Percentiles rank a stretch among this genome's conserved stretches.
Evolutionary conservation across 2,888 invertebrate genomes (phyloP).

Genomic region (Pristionchus maxplancki): DNA sequence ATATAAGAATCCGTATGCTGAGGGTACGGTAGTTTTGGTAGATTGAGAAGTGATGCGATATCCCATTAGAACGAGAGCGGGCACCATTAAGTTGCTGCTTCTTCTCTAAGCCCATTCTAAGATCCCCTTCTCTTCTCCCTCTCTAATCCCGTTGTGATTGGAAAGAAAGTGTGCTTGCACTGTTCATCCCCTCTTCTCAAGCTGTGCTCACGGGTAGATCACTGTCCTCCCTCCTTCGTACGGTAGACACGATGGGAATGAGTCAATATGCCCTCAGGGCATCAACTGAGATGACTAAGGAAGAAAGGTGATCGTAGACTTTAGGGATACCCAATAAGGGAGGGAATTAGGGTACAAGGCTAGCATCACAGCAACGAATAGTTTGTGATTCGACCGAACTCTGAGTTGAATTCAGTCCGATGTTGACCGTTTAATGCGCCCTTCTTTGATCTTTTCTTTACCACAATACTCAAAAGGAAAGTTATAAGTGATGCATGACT

Average conservation of each 20-base stretch:
- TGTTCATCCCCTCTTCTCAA: neutral
- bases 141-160: constrained; percentile 3
- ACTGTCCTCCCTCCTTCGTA: neutral
- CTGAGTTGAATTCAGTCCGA: neutral
- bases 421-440: neutral
- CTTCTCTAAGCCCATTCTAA: constrained; percentile 27
- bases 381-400: neutral
- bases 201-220: neutral
- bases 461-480: neutral
- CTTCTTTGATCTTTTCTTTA: neutral
- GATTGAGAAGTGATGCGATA: neutral
- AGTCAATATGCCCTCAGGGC: neutral
- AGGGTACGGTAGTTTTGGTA: neutral
- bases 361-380: neutral
- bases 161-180: constrained; percentile 16
- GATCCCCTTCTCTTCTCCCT: neutral
- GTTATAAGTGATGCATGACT: constrained; percentile 14
- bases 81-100: neutral
- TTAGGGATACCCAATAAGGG: neutral
- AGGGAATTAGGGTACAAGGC: neutral
- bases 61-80: constrained; percentile 8
- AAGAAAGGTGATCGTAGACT: neutral
- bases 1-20: neutral
- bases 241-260: neutral
- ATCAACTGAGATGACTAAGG: neutral